These are phyloP conservation scores for Cnemophilus loriae DNA, from an alignment of 2,113 vertebrate species.

Conservation along the genomic window DNA sequence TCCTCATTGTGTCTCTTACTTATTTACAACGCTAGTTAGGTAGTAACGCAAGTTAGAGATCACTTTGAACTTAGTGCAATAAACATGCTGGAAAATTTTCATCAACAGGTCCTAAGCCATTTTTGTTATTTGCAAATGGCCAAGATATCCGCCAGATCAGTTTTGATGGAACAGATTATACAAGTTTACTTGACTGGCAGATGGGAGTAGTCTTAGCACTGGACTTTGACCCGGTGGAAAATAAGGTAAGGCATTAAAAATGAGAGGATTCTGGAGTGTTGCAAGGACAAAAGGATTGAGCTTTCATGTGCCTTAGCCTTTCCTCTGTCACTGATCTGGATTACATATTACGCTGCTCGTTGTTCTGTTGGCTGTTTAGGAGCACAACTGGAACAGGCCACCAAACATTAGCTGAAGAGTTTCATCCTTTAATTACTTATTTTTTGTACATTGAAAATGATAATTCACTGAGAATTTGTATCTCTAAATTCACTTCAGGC, in stretches of 20 bases:
- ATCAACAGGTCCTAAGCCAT: slow-evolving; percentile 78
- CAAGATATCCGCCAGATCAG: slow-evolving; percentile 78
- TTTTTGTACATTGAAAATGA: neutral
- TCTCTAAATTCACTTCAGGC: neutral
- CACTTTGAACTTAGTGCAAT: neutral
- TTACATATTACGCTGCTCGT: neutral
- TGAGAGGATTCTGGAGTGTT: slow-evolving; percentile 42
- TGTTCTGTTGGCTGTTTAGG: neutral
- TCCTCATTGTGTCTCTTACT: neutral
- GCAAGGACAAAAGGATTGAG: slow-evolving; percentile 49
- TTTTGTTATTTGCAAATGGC: slow-evolving; percentile 85
- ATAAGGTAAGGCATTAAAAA: slow-evolving; percentile 76
- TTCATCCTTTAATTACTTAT: neutral
- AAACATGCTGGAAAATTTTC: slow-evolving; percentile 1
- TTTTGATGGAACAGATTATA: slow-evolving; percentile 80
- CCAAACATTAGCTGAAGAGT: neutral
- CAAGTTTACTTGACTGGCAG: slow-evolving; percentile 77
- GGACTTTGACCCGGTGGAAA: slow-evolving; percentile 87
- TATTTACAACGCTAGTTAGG: rapidly evolving
- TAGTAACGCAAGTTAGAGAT: neutral
- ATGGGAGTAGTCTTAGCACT: slow-evolving; percentile 83
- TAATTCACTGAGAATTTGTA: neutral
- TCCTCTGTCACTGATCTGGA: slow-evolving; percentile 18
- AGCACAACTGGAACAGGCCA: neutral
- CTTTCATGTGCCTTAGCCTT: slow-evolving; percentile 23